phyloP scores from a whole-genome alignment of 2,888 invertebrate species.

The Aethes cnicana region DNA sequence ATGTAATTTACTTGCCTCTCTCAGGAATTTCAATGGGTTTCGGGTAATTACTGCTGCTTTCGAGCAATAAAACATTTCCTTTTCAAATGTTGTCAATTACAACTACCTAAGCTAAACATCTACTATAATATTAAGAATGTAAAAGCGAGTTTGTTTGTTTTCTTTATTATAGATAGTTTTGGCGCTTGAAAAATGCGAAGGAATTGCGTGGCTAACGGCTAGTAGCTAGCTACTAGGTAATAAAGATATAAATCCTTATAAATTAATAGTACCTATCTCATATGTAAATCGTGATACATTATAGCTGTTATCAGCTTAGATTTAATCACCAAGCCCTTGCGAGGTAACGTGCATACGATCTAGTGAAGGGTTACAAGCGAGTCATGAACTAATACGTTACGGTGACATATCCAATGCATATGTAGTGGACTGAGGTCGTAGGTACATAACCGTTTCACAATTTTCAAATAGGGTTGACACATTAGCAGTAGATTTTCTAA shows the following conservation, averaged over 20 bases:
- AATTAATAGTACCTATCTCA: neutral
- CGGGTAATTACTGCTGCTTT: slow-evolving; percentile 4
- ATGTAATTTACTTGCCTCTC: slow-evolving; percentile 23
- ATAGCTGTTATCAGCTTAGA: slow-evolving; percentile 17
- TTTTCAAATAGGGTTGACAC: slow-evolving; percentile 26
- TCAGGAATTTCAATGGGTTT: slow-evolving; percentile 14
- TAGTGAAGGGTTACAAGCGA: slow-evolving; percentile 31
- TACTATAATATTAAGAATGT: too few relatives aligned
- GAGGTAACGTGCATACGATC: slow-evolving; percentile 8
- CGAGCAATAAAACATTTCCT: neutral
- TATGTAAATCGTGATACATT: slow-evolving; percentile 23
- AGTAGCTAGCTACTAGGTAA: too few relatives aligned
- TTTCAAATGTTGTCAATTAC: too few relatives aligned
- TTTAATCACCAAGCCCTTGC: slow-evolving; percentile 17
- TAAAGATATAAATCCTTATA: too few relatives aligned
- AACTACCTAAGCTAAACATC: too few relatives aligned
- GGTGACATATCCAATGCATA: slow-evolving; percentile 29
- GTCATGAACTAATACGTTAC: slow-evolving; percentile 31
- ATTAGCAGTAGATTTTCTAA: neutral
- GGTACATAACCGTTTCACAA: slow-evolving; percentile 12
- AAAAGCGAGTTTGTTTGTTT: too few relatives aligned
- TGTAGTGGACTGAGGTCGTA: slow-evolving; percentile 27
- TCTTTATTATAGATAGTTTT: too few relatives aligned
- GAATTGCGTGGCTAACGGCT: too few relatives aligned
- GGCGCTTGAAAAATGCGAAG: too few relatives aligned